Base-by-base conservation (phyloP, 2,888 invertebrate genomes). In the Patella pellucida region DNA sequence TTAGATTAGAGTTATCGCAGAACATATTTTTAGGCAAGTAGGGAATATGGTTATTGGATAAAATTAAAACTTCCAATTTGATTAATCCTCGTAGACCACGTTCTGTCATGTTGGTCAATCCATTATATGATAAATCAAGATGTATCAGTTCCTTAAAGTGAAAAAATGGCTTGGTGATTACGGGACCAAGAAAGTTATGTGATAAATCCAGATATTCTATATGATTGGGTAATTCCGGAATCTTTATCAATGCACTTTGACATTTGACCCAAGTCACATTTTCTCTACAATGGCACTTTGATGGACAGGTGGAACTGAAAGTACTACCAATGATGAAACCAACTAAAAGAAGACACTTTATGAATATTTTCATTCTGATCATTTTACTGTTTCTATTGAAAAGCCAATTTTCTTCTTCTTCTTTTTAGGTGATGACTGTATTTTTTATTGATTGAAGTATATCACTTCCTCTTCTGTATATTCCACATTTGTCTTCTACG, bases 1-100 rank as follows among this genome's bases (percentile, higher is more conserved):
- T 78, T 68, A 87, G 70, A 23, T 79, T 27, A 11, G 71, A 74
- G 52, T 77, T 77, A 69, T 80, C 80, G 11, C 77, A 69, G 78
- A 87, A 85, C 7, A 86, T 70, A 23, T 81, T 72, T 52, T 76
- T 76, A 9, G 84, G 81, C 16, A 87, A 67, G 5, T 51, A 56
- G 11, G 71, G 73, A 31, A 87, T 74, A 2, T 77, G 75, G 78
- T 87, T 87, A 19, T 76, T 71, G 7, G 75, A 74, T 19, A 84
- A 77, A 27, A 76, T 71, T 52, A 84, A 76, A 50, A 50, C 52
- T 56, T 75, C 77, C 68, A 84, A 71, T 11, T 74, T 54, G 69
- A 72, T 74, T 52, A 84, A 73, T 12, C 81, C 77, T 7, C 70
- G 69, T 69, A 84, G 77, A 23, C 78, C 77, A 73, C 80, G 77